Evolutionary conservation across 2,797 vertebrate species (phyloP).

Genomic region (Protosalanx chinensis): DNA sequence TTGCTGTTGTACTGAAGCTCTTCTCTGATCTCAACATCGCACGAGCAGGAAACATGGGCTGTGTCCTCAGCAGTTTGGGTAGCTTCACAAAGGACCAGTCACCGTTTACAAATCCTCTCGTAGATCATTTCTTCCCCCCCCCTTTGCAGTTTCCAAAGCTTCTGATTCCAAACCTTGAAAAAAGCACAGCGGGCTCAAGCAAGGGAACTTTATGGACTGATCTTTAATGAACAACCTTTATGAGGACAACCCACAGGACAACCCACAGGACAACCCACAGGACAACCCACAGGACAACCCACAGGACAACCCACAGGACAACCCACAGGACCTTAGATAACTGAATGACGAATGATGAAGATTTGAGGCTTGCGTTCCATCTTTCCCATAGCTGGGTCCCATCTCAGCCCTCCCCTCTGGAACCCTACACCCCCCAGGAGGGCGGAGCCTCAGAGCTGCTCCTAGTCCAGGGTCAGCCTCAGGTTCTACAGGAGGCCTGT

Average conservation of each 20-base stretch:
- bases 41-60: constrained; percentile 28
- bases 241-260: not conserved
- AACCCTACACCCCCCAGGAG: not conserved
- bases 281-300: no score
- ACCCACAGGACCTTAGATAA: constrained; percentile 15
- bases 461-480: constrained; percentile 37
- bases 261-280: no score
- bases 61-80: constrained; percentile 22
- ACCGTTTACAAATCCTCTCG: constrained; percentile 34
- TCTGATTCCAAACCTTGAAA: constrained; percentile 46
- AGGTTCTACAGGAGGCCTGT: constrained; percentile 8
- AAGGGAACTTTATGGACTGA: constrained; percentile 20
- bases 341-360: not conserved
- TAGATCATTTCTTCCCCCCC: constrained; percentile 34
- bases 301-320: no score
- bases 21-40: constrained; percentile 26
- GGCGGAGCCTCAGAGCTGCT: constrained; percentile 28
- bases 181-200: constrained; percentile 19
- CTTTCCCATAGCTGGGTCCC: constrained; percentile 33
- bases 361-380: constrained; percentile 46
- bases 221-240: constrained; percentile 28
- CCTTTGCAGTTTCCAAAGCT: constrained; percentile 19
- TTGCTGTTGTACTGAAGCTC: not conserved
- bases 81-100: constrained; percentile 24
- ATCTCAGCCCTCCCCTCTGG: constrained; percentile 15